phyloP scores from a whole-genome alignment of 2,113 vertebrate species.

The Rhinopomastus cyanomelas region DNA sequence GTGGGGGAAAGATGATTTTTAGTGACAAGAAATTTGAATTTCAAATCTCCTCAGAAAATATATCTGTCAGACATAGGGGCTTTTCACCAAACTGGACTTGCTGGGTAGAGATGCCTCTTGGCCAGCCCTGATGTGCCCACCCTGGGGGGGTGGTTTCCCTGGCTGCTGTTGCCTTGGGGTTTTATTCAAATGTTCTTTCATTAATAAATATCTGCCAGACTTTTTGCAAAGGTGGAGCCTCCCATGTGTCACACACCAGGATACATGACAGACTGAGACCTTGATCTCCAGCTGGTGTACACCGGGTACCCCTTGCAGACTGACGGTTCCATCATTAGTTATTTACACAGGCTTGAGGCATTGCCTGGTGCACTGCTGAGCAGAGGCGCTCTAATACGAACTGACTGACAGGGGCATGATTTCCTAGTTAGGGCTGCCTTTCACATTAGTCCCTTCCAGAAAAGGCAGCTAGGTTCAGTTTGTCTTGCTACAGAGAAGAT shows the following conservation, averaged over 20 bases:
- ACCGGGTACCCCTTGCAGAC: background rate
- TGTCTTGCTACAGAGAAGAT: background rate
- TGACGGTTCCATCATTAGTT: background rate
- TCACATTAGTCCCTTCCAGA: background rate
- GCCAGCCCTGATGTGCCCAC: background rate
- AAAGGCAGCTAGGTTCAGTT: background rate
- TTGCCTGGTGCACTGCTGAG: background rate
- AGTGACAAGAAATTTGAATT: constrained; percentile 16
- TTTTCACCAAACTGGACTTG: background rate
- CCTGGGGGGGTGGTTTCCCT: background rate
- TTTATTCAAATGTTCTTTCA: background rate
- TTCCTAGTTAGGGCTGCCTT: background rate
- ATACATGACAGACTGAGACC: background rate
- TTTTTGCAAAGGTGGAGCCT: background rate
- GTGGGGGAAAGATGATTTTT: background rate
- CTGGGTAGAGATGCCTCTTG: background rate
- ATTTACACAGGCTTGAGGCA: background rate
- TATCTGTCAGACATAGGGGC: background rate
- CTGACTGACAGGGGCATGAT: background rate
- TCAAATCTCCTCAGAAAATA: background rate
- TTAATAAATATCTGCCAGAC: background rate
- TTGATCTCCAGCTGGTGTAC: constrained; percentile 1
- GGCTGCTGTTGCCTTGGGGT: background rate
- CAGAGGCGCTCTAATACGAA: background rate
- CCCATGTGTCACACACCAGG: background rate